Percentiles rank a stretch among this genome's conserved stretches.
Evolutionary conservation across 2,797 vertebrate genomes (phyloP).

Genomic region (Pseudochirops corinnae): DNA sequence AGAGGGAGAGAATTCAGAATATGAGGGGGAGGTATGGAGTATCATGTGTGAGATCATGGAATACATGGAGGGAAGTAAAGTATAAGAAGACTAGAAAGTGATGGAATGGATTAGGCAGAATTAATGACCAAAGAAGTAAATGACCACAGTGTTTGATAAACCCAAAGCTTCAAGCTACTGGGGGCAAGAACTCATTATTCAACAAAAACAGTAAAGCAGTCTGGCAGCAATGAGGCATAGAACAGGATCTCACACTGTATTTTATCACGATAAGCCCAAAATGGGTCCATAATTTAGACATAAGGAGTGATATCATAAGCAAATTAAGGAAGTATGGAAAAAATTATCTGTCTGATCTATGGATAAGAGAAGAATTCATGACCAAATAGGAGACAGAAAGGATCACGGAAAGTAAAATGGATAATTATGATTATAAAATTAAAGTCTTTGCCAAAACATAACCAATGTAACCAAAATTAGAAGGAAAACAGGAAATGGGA

Average conservation of each 20-base stretch:
- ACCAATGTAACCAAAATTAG: not conserved
- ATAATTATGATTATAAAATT: not conserved
- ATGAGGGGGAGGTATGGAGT: not conserved
- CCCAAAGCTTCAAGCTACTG: not conserved
- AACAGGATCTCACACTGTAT: not conserved
- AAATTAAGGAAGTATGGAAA: not conserved
- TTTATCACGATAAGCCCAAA: not conserved
- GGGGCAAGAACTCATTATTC: not conserved
- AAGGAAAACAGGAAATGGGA: not conserved
- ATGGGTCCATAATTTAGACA: not conserved
- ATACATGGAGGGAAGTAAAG: not conserved
- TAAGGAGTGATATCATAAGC: not conserved
- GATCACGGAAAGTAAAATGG: not conserved
- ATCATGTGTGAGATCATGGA: not conserved
- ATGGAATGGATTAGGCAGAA: not conserved
- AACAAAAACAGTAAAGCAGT: not conserved
- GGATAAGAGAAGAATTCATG: not conserved
- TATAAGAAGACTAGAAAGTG: not conserved
- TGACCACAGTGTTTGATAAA: not conserved
- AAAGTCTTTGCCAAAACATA: not conserved
- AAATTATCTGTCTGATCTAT: not conserved
- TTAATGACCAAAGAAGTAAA: too few species aligned
- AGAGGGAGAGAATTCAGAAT: not conserved
- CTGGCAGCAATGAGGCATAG: not conserved
- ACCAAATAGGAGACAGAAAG: not conserved